These are phyloP conservation scores for Luehdorfia chinensis DNA, from an alignment of 1,140 invertebrate species.

Conservation along the genomic window DNA sequence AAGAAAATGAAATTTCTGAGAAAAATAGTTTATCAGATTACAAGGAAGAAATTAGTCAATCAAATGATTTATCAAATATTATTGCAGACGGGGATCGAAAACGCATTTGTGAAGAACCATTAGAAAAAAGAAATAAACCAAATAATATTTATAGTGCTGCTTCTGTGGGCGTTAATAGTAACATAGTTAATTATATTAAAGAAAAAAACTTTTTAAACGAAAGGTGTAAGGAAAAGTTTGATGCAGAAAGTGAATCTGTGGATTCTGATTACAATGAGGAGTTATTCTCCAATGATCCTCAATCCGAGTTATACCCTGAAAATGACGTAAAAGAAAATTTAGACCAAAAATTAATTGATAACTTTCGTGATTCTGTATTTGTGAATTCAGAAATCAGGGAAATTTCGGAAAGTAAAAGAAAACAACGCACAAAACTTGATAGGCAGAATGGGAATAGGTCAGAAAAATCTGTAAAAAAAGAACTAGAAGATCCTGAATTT, in stretches of 20 bases:
- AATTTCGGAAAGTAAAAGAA: conserved; percentile 29
- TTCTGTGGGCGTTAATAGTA: no score
- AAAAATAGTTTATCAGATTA: no score
- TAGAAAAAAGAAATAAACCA: no score
- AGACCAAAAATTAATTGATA: conserved; percentile 26
- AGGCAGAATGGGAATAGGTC: conserved; percentile 25
- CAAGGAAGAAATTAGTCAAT: no score
- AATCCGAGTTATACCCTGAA: conserved; percentile 7
- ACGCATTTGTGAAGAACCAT: no score
- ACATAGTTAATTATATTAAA: background rate
- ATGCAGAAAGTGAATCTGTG: background rate
- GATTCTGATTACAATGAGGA: conserved; percentile 9
- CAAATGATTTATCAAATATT: no score
- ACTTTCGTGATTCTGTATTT: conserved; percentile 48
- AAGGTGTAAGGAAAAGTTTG: background rate
- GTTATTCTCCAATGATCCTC: background rate
- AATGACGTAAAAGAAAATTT: conserved; percentile 20
- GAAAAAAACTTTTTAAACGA: background rate
- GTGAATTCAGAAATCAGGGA: conserved; percentile 45
- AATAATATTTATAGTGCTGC: no score
- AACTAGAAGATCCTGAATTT: conserved; percentile 64
- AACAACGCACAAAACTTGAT: conserved; percentile 26
- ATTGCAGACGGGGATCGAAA: no score
- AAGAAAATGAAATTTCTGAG: no score
- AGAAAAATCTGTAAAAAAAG: conserved; percentile 18